Evolutionary conservation across 2,888 invertebrate species (phyloP).

Genomic region (Noctua janthina): DNA sequence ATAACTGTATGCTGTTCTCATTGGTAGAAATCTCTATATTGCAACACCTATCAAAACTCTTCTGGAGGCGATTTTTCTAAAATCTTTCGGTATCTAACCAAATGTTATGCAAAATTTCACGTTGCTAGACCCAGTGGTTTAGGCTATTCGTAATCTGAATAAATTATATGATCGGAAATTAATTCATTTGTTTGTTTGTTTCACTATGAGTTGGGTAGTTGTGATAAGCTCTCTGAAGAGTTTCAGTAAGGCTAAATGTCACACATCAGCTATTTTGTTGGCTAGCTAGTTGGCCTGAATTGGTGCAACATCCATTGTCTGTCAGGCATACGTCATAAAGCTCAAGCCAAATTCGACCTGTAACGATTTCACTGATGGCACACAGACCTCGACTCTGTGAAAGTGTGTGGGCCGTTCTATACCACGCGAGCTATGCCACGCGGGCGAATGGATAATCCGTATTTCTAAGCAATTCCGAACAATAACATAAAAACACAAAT

Average conservation of each 20-base stretch:
- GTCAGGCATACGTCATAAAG: not conserved
- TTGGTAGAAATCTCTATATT: not conserved
- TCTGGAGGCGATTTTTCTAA: not conserved
- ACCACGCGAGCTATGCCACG: too few relatives aligned
- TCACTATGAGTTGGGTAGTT: not conserved
- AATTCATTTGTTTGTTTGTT: too few relatives aligned
- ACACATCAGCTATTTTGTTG: not conserved
- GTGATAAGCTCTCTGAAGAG: not conserved
- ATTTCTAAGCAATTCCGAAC: not conserved
- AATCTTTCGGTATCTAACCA: not conserved
- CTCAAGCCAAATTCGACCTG: not conserved
- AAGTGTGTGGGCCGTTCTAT: not conserved
- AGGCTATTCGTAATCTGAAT: not conserved
- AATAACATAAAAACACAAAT: conserved; percentile 11
- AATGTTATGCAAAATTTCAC: not conserved
- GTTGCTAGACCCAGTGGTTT: not conserved
- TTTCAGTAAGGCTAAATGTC: not conserved
- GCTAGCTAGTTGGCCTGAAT: not conserved
- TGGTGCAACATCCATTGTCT: not conserved
- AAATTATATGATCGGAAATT: too few relatives aligned
- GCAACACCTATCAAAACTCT: not conserved
- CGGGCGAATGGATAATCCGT: not conserved
- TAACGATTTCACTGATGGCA: not conserved
- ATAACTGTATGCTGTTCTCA: not conserved
- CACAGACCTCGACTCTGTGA: not conserved